Evolutionary conservation across 2,888 invertebrate genomes (phyloP).

Genomic region (Pachliopta kotzebuea): DNA sequence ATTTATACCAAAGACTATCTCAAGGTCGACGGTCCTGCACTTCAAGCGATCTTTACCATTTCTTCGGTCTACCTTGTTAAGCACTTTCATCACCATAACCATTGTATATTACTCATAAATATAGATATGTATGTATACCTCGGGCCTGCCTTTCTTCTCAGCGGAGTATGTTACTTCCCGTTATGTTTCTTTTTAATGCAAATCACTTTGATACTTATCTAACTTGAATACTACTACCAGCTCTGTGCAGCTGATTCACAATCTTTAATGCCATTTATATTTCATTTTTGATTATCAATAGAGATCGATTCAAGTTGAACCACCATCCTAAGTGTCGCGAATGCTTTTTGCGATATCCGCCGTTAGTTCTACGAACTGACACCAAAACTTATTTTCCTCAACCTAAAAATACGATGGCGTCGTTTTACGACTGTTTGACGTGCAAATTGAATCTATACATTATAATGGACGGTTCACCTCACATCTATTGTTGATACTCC

Average conservation of each 20-base stretch:
- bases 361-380: conserved; percentile 8
- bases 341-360: neutral
- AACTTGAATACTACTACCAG: too few species aligned
- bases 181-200: too few species aligned
- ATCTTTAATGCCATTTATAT: conserved; percentile 5
- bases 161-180: too few species aligned
- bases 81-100: too few species aligned
- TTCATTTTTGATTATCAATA: conserved; percentile 10
- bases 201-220: too few species aligned
- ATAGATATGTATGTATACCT: too few species aligned
- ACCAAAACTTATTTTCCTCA: conserved; percentile 18
- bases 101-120: too few species aligned
- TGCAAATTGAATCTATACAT: conserved; percentile 2
- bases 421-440: conserved; percentile 5
- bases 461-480: neutral
- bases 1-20: too few species aligned
- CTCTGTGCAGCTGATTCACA: neutral
- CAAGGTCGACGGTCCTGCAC: too few species aligned
- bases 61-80: too few species aligned
- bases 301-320: neutral
- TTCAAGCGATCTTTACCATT: too few species aligned
- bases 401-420: conserved; percentile 20
- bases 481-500: neutral
- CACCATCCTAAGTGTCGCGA: conserved; percentile 2
- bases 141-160: too few species aligned